Conservation (phyloP, 2,113 vertebrate genomes). For the Sinosuthora webbiana region DNA sequence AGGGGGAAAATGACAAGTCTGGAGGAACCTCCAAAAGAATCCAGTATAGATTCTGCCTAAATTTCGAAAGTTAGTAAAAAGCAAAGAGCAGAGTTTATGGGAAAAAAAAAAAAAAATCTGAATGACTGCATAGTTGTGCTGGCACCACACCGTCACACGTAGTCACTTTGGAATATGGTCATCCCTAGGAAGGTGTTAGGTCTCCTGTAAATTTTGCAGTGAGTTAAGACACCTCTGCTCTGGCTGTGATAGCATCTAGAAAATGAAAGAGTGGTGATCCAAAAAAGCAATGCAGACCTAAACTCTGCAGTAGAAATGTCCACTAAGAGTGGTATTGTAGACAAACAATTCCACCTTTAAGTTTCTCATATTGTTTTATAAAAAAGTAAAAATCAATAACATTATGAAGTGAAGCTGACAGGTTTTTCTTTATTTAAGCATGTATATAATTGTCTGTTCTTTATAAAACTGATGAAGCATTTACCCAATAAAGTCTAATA, state of each 20-base stretch:
- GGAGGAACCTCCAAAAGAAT: background rate
- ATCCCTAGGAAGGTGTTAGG: background rate
- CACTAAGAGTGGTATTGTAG: background rate
- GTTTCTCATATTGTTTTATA: background rate
- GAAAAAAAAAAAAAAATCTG: background rate
- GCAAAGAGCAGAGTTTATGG: background rate
- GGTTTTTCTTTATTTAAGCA: background rate
- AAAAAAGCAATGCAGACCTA: background rate
- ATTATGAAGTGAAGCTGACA: background rate
- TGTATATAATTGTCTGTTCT: background rate
- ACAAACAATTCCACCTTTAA: background rate
- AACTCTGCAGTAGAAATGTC: background rate
- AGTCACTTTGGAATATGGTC: background rate
- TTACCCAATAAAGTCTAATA: background rate
- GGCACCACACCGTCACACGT: too few relatives aligned
- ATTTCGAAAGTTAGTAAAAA: background rate
- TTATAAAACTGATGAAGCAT: background rate
- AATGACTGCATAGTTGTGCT: background rate
- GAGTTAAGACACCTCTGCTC: background rate
- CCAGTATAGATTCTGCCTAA: background rate
- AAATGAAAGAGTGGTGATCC: background rate
- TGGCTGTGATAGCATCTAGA: background rate
- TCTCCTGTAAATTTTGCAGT: background rate
- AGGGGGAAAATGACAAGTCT: fast-evolving
- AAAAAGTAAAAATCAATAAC: background rate